Evolutionary conservation across 37 sponge, comb jelly and placozoan genomes (phyloP), one percentile per base, ranked within the genome.

Genomic region (Spongia lamella): DNA sequence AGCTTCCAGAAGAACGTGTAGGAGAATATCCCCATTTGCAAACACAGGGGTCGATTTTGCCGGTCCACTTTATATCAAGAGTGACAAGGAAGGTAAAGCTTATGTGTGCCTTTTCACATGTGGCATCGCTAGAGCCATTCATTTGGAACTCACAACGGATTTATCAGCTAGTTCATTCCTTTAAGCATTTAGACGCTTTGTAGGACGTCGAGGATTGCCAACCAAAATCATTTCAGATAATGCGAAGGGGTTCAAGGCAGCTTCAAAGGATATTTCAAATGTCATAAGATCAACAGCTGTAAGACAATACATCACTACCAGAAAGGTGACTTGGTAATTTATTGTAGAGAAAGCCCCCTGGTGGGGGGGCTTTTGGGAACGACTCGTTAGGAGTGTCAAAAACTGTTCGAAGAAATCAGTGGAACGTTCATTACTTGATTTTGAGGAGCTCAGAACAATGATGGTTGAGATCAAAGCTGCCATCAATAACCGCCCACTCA

Each of bases 11-110:
- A 1, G 53, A 72, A 52, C 53, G 82, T 14, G 73, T 81, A 13
- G 17, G 49, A 1, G 33, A 80, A 60, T 19, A 1, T 69, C 57
- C 16, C 39, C 79, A n/a, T 79, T 79, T 35, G 11, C 70, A 20
- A 50, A 26, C 40, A 60, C 53, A 1, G 77, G 77, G 17, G 65
- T 76, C 15, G 77, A 76, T 31, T 63, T 51, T 63, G 77, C 77
- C 16, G 77, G 74, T 21, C 74, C 74, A 57, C 40, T 73, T 3
- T 47, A 51, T 21, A 34, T 49, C 24, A 29, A 4, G 20, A 56
- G 53, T 1, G 4, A 33, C 24, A 76, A 65, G 32, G 52, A 61
- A 13, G 22, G 13, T 26, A 60, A 60, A 60, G 62, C 26, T 60
- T 13, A 24, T 21, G 68, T n/a, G n/a, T n/a, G n/a, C n/a, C n/a